Percentiles rank a stretch among this genome's conserved stretches.
Conservation (phyloP, 2,113 vertebrate genomes). For the Dromas ardeola region DNA sequence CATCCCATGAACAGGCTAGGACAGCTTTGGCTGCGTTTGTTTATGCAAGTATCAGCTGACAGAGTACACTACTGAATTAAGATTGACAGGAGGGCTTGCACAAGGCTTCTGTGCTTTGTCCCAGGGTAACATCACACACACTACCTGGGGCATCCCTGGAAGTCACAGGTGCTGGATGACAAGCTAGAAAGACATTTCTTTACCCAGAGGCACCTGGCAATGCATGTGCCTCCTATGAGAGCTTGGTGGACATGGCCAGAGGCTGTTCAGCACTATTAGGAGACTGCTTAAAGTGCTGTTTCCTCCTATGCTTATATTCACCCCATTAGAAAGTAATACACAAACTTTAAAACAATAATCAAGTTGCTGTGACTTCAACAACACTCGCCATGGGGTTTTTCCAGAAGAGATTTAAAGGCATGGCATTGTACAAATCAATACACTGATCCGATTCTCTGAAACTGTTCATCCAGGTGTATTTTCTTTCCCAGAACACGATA, state of each 20-base stretch:
- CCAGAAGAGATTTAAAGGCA: not conserved
- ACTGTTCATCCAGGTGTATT: not conserved
- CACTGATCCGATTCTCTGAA: not conserved
- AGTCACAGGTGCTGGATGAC: not conserved
- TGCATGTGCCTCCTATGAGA: not conserved
- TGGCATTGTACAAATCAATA: not conserved
- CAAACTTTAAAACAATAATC: not conserved
- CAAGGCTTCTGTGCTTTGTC: not conserved
- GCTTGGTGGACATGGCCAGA: not conserved
- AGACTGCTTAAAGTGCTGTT: not conserved
- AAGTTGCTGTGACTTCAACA: not conserved
- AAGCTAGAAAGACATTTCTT: not conserved
- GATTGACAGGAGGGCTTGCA: not conserved
- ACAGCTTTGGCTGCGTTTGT: not conserved
- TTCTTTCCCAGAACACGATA: not conserved
- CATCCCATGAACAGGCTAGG: not conserved
- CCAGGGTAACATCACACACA: not conserved
- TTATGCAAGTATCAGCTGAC: not conserved
- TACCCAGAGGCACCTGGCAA: not conserved
- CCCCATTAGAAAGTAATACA: not conserved
- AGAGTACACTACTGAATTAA: not conserved
- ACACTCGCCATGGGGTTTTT: fast-evolving
- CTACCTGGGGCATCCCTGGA: not conserved
- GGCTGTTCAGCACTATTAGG: not conserved
- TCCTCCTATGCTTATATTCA: not conserved